Evolutionary conservation across 1,140 invertebrate genomes (phyloP).

Genomic region (Neotoxoptera formosana): DNA sequence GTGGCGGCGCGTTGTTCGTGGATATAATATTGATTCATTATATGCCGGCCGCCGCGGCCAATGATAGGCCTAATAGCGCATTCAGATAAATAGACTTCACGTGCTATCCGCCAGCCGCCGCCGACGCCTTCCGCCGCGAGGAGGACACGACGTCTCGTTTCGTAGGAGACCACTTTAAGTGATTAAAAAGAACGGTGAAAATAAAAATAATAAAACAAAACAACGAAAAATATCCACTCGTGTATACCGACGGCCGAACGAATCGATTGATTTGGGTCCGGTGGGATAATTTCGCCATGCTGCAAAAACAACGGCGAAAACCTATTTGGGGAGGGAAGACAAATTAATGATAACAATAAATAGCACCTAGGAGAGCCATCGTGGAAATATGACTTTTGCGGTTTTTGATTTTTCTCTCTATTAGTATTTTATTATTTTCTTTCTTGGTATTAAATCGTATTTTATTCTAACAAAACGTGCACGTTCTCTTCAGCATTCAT

Average conservation of each 20-base stretch:
- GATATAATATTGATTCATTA: conserved; percentile 53
- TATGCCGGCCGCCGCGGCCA: neutral
- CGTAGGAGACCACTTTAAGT: neutral
- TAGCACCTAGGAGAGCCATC: neutral
- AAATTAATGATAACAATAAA: neutral
- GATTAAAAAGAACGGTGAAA: conserved; percentile 7
- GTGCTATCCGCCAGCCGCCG: neutral
- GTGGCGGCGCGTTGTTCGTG: neutral
- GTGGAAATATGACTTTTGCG: neutral
- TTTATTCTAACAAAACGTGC: neutral
- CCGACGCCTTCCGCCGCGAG: neutral
- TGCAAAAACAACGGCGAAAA: neutral
- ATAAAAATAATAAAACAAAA: neutral
- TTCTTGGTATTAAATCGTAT: neutral
- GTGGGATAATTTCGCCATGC: neutral
- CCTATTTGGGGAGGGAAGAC: neutral
- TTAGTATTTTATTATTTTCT: neutral
- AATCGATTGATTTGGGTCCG: neutral
- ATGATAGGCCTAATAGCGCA: conserved; percentile 9
- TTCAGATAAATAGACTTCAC: conserved; percentile 33
- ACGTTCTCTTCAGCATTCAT: neutral
- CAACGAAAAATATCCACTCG: neutral
- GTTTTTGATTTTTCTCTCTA: neutral
- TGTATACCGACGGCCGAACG: neutral
- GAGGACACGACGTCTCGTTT: conserved; percentile 23